A percentile compares a stretch with the other conserved stretches of the same genome.
These are phyloP conservation scores for Meghimatium bilineatum DNA, from an alignment of 2,888 invertebrate genomes.

Conservation along the genomic window DNA sequence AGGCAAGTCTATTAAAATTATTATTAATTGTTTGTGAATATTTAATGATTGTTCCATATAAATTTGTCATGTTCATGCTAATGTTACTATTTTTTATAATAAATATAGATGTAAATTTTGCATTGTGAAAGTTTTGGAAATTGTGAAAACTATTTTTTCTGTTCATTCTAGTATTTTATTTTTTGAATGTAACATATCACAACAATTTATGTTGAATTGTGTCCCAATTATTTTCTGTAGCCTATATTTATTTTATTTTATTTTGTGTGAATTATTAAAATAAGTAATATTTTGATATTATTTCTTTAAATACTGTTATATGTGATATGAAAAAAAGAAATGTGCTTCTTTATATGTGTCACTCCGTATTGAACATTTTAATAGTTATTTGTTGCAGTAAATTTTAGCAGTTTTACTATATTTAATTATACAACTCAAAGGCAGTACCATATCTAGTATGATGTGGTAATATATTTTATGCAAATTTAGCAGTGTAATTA, in stretches of 20 bases:
- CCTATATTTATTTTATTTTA: background rate
- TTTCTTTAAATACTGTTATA: background rate
- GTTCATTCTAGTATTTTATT: background rate
- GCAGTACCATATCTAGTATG: conserved; percentile 26
- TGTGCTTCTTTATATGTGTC: background rate
- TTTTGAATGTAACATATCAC: background rate
- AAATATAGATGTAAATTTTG: background rate
- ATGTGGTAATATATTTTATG: conserved; percentile 39
- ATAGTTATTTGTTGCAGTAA: conserved; percentile 8
- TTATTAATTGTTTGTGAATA: background rate
- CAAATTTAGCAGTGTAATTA: conserved; percentile 34
- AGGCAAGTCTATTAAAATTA: background rate
- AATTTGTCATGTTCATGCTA: background rate
- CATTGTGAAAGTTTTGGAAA: background rate
- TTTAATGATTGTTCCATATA: background rate
- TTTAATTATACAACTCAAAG: conserved; percentile 35
- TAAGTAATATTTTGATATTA: background rate
- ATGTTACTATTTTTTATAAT: background rate
- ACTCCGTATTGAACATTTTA: too few relatives aligned
- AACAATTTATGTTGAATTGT: background rate
- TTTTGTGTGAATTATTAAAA: background rate
- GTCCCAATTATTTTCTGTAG: background rate
- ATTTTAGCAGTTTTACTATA: conserved; percentile 14
- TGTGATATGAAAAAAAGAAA: background rate
- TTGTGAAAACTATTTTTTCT: background rate